These are phyloP conservation scores for Calliopum simillimum DNA, from an alignment of 2,888 invertebrate species.

Conservation along the genomic window DNA sequence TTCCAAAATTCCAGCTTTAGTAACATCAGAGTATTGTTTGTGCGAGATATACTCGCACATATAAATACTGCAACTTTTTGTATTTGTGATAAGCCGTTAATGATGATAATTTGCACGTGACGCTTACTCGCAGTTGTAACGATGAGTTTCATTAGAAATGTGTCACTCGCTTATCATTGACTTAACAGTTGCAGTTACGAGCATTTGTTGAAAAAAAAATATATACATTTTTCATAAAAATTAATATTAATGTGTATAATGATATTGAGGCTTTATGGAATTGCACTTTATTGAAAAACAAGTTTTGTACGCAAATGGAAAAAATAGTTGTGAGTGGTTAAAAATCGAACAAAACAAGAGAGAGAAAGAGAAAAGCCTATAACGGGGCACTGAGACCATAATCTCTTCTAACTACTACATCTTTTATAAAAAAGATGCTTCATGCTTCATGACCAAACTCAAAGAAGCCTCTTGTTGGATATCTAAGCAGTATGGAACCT, in stretches of 20 bases:
- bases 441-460: no score
- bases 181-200: conserved; percentile 16
- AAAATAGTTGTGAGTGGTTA: no score
- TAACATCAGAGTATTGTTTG: neutral
- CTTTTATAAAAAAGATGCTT: no score
- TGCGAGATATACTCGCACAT: conserved; percentile 1
- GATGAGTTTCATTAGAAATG: neutral
- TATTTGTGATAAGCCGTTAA: conserved; percentile 31
- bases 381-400: no score
- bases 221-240: neutral
- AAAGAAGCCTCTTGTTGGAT: no score
- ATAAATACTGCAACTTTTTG: conserved; percentile 21
- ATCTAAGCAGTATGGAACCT: no score
- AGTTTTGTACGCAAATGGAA: no score
- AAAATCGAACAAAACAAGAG: no score
- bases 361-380: no score
- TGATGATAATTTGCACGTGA: conserved; percentile 43
- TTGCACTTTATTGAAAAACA: no score
- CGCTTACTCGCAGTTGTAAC: neutral
- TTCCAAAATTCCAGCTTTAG: conserved; percentile 11
- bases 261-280: no score
- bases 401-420: no score
- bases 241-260: neutral
- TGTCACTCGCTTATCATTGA: conserved; percentile 14
- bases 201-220: neutral